phyloP scores from a whole-genome alignment of 2,888 invertebrate genomes.

The Spodoptera exigua region DNA sequence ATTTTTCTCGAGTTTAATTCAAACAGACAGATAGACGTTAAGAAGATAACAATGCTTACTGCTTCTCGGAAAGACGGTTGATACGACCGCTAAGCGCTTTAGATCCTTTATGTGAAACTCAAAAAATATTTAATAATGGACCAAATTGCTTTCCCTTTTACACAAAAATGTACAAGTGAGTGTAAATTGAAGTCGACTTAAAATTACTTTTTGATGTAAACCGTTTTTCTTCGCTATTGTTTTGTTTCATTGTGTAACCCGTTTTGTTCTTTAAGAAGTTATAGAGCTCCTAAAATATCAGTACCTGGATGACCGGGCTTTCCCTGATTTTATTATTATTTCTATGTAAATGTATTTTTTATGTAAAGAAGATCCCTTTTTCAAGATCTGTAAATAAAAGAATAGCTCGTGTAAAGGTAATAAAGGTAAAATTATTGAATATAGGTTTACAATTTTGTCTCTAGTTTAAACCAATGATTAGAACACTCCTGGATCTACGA shows the following conservation, averaged over 20 bases:
- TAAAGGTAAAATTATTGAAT: too few relatives aligned
- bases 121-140: conserved; percentile 35
- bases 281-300: too few relatives aligned
- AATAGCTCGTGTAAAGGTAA: too few relatives aligned
- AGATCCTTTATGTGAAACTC: conserved; percentile 21
- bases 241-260: neutral
- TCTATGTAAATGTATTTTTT: too few relatives aligned
- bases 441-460: too few relatives aligned
- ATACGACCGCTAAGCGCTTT: conserved; percentile 19
- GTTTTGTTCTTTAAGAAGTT: neutral
- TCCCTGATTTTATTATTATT: too few relatives aligned
- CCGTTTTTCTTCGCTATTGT: conserved; percentile 3
- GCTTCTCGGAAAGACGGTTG: conserved; percentile 7
- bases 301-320: too few relatives aligned
- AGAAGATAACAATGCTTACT: conserved; percentile 22
- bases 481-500: too few relatives aligned
- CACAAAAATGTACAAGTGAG: conserved; percentile 19
- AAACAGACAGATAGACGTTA: conserved; percentile 19
- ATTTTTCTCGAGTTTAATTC: conserved; percentile 21
- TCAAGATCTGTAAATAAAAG: too few relatives aligned
- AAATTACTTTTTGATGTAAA: conserved; percentile 13
- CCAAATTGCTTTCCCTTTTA: conserved; percentile 37
- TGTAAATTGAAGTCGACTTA: conserved; percentile 13
- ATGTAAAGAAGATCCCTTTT: too few relatives aligned
- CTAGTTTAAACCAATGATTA: too few relatives aligned